phyloP scores from a whole-genome alignment of 92 coral and sea anemone species.

The Porites cylindrica region DNA sequence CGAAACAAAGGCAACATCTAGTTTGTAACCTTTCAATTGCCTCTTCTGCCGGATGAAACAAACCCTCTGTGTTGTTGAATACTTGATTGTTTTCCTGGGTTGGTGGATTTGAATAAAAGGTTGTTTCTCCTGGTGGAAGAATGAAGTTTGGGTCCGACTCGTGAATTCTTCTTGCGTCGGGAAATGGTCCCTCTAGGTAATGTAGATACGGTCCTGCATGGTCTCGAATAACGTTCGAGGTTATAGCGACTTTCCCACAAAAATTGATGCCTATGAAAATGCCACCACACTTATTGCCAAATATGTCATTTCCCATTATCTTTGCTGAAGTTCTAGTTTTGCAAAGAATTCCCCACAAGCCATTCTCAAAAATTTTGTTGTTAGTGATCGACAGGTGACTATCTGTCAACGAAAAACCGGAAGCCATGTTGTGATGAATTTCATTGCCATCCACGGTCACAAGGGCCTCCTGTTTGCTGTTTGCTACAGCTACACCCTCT shows the following conservation, averaged over 20 bases:
- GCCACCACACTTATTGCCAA: constrained; percentile 77
- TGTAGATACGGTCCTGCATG: constrained; percentile 64
- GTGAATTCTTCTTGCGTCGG: neutral
- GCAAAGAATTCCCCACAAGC: constrained; percentile 55
- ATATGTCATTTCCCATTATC: constrained; percentile 49
- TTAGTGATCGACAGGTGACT: neutral
- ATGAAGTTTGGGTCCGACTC: neutral
- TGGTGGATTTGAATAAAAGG: constrained; percentile 27
- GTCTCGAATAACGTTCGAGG: constrained; percentile 46
- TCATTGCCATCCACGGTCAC: constrained; percentile 18
- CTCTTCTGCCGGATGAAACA: constrained; percentile 53
- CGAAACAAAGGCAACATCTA: constrained; percentile 34
- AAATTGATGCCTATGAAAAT: constrained; percentile 42
- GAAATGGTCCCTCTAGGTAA: neutral
- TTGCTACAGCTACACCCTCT: constrained; percentile 50
- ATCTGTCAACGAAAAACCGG: constrained; percentile 19
- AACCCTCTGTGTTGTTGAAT: constrained; percentile 36
- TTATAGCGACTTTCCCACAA: constrained; percentile 48
- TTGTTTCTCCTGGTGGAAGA: constrained; percentile 17
- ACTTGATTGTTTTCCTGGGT: constrained; percentile 21
- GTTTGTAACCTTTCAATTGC: neutral
- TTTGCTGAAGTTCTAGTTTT: constrained; percentile 35
- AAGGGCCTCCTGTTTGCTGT: neutral
- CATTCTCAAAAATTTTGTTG: constrained; percentile 69
- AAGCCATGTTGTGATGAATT: constrained; percentile 30